A percentile compares a stretch with the other conserved stretches of the same genome.
phyloP scores from a whole-genome alignment of 2,888 invertebrate genomes.

The Agrochola litura region DNA sequence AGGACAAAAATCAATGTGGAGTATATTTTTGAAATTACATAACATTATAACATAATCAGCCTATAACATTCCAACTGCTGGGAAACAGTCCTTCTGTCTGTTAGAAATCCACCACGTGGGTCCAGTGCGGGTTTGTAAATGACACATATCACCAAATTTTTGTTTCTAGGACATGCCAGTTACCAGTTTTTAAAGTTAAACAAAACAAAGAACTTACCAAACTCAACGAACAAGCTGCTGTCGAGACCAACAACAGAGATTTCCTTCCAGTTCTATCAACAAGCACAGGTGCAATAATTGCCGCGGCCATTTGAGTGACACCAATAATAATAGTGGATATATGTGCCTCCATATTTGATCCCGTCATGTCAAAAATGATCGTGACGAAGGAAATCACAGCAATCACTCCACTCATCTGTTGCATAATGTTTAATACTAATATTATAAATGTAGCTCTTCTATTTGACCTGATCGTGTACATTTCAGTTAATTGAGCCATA shows the following conservation, averaged over 20 bases:
- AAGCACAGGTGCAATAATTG: conserved; percentile 72
- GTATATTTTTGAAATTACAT: background rate
- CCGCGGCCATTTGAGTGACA: conserved; percentile 71
- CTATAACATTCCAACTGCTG: background rate
- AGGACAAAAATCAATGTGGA: background rate
- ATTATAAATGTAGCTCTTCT: conserved; percentile 74
- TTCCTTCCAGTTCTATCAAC: conserved; percentile 77
- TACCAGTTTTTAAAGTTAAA: background rate
- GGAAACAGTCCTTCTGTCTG: background rate
- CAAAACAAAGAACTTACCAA: conserved; percentile 70
- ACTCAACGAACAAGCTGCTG: conserved; percentile 71
- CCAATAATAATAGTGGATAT: conserved; percentile 77
- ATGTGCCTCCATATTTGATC: conserved; percentile 71
- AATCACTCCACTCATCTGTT: conserved; percentile 75
- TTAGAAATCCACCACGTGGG: background rate
- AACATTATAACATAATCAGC: background rate
- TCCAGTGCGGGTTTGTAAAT: background rate
- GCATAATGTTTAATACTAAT: conserved; percentile 68
- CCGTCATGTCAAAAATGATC: conserved; percentile 74
- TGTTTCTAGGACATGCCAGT: background rate
- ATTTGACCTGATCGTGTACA: conserved; percentile 73
- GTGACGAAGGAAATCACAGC: conserved; percentile 73
- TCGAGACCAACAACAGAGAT: conserved; percentile 72
- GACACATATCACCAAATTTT: background rate
- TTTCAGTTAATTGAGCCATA: conserved; percentile 68